Conservation (phyloP, 2,888 invertebrate genomes). For the Macaria notata region DNA sequence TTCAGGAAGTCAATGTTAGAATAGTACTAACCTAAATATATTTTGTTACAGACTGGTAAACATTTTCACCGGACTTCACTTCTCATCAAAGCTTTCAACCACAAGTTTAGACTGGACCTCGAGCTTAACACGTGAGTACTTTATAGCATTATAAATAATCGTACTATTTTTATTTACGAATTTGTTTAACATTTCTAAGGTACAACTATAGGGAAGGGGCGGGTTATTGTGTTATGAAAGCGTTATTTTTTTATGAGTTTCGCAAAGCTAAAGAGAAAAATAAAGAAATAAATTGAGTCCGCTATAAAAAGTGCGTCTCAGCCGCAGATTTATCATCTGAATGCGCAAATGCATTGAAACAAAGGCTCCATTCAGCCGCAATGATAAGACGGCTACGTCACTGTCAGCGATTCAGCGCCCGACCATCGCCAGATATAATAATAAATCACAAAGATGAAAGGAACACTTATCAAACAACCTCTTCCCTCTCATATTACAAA, state of each 20-base stretch:
- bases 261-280: no score
- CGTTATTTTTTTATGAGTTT: no score
- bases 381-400: conserved; percentile 24
- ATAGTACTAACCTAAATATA: not conserved
- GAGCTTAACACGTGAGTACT: conserved; percentile 97
- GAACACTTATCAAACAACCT: conserved; percentile 40
- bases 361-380: conserved; percentile 1
- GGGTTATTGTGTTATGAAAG: no score
- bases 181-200: no score
- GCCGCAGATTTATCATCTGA: not conserved
- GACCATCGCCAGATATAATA: conserved; percentile 32
- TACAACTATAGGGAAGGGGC: no score
- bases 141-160: not conserved
- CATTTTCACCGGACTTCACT: conserved; percentile 97
- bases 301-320: no score
- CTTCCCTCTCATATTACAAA: conserved; percentile 40
- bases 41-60: conserved; percentile 92
- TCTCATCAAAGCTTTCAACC: conserved; percentile 98
- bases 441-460: conserved; percentile 44
- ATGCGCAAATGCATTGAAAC: conserved; percentile 2
- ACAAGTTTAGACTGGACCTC: conserved; percentile 97
- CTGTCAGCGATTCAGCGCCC: conserved; percentile 28
- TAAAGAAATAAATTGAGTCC: no score
- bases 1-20: no score
- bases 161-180: not conserved